A percentile compares a stretch with the other conserved stretches of the same genome.
phyloP scores from a whole-genome alignment of 2,888 invertebrate genomes.

The Eupeodes latifasciatus region DNA sequence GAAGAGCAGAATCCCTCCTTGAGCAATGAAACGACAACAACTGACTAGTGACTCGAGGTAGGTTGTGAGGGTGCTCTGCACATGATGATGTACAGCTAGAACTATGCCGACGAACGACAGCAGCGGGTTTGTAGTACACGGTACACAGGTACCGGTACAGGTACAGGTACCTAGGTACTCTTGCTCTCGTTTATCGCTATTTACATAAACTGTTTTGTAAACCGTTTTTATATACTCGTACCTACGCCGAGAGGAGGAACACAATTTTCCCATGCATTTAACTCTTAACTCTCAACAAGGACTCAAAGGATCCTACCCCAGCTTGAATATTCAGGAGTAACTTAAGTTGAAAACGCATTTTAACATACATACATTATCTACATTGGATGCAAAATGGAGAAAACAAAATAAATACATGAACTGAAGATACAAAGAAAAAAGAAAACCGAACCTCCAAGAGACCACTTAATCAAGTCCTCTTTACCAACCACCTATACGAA shows the following conservation, averaged over 20 bases:
- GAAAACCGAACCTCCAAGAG: constrained; percentile 50
- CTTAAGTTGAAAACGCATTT: constrained; percentile 72
- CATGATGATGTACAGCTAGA: not conserved
- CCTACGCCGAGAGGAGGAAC: constrained; percentile 1
- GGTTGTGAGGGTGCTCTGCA: too few relatives aligned
- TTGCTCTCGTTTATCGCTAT: constrained; percentile 67
- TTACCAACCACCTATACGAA: not conserved
- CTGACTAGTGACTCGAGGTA: constrained; percentile 6
- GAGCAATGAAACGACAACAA: constrained; percentile 20
- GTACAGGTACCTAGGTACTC: not conserved
- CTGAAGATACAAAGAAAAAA: constrained; percentile 5
- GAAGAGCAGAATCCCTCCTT: constrained; percentile 24
- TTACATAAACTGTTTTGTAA: constrained; percentile 71
- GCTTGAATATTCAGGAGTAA: constrained; percentile 66
- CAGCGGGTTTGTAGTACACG: not conserved
- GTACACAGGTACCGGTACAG: too few relatives aligned
- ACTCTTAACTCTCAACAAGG: constrained; percentile 38
- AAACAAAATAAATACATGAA: constrained; percentile 21
- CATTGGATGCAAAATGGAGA: constrained; percentile 30
- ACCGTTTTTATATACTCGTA: constrained; percentile 30
- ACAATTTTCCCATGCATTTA: constrained; percentile 25
- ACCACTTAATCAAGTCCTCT: constrained; percentile 68
- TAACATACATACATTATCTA: constrained; percentile 64
- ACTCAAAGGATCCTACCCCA: constrained; percentile 62
- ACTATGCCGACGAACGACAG: constrained; percentile 15